Evolutionary conservation across 2,888 invertebrate species (phyloP), one percentile per base, ranked within the genome.

Genomic region (Meteorus cinctellus): DNA sequence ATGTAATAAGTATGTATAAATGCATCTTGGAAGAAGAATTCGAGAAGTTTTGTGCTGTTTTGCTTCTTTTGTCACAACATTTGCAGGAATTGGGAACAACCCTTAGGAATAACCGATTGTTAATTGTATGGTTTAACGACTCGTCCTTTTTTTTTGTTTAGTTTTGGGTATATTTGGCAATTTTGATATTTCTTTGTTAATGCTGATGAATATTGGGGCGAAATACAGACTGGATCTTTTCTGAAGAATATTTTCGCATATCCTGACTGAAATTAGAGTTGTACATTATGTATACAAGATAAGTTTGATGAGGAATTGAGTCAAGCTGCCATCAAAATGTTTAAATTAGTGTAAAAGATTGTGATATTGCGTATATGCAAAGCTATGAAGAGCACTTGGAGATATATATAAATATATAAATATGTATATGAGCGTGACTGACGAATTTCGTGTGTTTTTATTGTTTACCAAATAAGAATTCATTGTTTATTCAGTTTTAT

Each of bases 381-480:
- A 76, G 19, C 63, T 69, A 51, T 6, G 10, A 27, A 55, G 72
- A 72, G 51, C 60, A 72, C 60, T 60, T 48, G 36, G 45, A 51
- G 60, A 72, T 67, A 67, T 76, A 31, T 45, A 19, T 51, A 51
- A 48, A 72, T 62, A 67, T 72, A 41, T 45, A 19, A 36, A 55
- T 63, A 55, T 63, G n/a, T 29, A 65, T 34, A 6, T 65, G 5
- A n/a, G 36, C 19, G 65, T 63, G 31, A 8, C 34, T 34, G 66
- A 65, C 59, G 48, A 71, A 45, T 55, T 65, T 51, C 36, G 48
- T 41, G 45, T 59, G 34, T 63, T 76, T 76, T 73, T 65, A 76
- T 76, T 76, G 76, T 76, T 76, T 69, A 69, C 36, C 16, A 62
- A 76, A 69, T 36, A 45, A 62, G 71, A 72, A 36, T 19, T 36